Conservation (phyloP, 2,888 invertebrate species). For the Pherbina coryleti region DNA sequence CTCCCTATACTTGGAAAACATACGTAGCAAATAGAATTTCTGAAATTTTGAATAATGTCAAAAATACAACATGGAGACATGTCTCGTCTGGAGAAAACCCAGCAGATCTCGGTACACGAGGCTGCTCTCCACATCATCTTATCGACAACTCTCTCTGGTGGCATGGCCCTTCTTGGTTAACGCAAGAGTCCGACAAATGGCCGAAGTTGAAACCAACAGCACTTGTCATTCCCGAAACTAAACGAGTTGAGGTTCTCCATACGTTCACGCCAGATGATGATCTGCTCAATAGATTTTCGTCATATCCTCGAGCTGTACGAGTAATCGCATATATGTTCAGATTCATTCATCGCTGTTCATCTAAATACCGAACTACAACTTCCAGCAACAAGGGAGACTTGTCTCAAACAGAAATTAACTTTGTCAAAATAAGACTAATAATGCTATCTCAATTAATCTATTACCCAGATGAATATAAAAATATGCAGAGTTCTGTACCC, state of each 20-base stretch:
- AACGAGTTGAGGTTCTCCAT: background rate
- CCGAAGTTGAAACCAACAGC: too few species aligned
- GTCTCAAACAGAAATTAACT: background rate
- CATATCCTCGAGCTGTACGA: background rate
- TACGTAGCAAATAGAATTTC: slow-evolving; percentile 35
- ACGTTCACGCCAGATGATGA: background rate
- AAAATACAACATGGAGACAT: slow-evolving; percentile 13
- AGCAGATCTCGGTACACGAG: slow-evolving; percentile 35
- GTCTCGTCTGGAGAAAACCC: slow-evolving; percentile 36
- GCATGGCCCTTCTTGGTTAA: slow-evolving; percentile 23
- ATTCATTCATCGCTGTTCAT: background rate
- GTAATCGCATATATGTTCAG: background rate
- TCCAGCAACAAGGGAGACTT: background rate
- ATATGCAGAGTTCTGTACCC: background rate
- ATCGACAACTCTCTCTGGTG: slow-evolving; percentile 20
- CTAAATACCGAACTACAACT: background rate
- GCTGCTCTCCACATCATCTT: slow-evolving; percentile 12
- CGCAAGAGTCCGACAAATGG: background rate
- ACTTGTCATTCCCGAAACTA: background rate
- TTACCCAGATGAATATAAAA: background rate
- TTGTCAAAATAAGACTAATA: background rate
- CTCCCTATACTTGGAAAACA: slow-evolving; percentile 32
- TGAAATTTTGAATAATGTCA: background rate
- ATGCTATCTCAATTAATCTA: background rate
- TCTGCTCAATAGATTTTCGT: background rate